These are phyloP conservation scores for Dolichallabes microphthalmus DNA, from an alignment of 2,113 vertebrate species.

Conservation along the genomic window DNA sequence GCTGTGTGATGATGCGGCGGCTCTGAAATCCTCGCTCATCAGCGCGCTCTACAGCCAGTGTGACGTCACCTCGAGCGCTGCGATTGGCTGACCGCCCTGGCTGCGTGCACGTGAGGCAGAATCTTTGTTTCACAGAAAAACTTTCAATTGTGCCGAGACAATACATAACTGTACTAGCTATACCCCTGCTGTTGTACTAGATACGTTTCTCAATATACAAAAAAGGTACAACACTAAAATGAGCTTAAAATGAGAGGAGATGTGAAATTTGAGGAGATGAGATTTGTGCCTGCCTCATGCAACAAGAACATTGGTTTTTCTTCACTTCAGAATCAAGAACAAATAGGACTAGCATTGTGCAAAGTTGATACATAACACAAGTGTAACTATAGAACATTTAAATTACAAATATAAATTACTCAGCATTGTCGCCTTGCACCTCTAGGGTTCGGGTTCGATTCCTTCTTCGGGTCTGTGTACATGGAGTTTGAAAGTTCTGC, in stretches of 20 bases:
- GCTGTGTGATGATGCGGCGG: not conserved
- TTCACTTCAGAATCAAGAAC: not conserved
- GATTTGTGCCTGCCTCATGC: not conserved
- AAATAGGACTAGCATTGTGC: not conserved
- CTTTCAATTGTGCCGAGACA: not conserved
- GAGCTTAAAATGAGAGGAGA: not conserved
- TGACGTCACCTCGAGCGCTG: not conserved
- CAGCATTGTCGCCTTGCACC: too few relatives aligned
- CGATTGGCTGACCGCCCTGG: not conserved
- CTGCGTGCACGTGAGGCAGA: not conserved
- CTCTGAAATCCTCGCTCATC: conserved; percentile 19
- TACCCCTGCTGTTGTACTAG: not conserved
- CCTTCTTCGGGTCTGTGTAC: too few relatives aligned
- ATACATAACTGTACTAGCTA: too few relatives aligned
- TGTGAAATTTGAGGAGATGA: not conserved
- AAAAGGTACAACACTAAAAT: not conserved
- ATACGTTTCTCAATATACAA: not conserved
- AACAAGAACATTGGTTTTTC: not conserved
- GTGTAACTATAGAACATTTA: not conserved
- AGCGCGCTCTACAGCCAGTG: not conserved
- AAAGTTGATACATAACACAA: not conserved
- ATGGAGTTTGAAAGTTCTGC: too few relatives aligned
- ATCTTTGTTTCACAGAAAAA: not conserved
- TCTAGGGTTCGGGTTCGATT: too few relatives aligned
- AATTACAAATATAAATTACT: not conserved